phyloP scores from a whole-genome alignment of 2,113 vertebrate genomes.

The Gobiocypris rarus region DNA sequence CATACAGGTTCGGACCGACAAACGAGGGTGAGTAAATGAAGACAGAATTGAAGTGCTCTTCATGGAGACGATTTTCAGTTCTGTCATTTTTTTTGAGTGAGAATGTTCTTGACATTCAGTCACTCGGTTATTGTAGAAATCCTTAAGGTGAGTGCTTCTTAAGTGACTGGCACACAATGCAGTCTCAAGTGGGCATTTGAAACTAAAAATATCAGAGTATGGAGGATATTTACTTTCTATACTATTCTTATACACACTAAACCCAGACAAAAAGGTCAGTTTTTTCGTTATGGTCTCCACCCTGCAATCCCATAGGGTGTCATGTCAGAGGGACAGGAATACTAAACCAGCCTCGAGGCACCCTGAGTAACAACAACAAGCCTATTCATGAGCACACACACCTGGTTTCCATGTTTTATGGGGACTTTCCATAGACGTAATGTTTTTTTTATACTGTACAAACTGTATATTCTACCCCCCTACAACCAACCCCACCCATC shows the following conservation, averaged over 20 bases:
- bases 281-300: slow-evolving; percentile 34
- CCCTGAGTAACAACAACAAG: slow-evolving; percentile 56
- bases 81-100: neutral
- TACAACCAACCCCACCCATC: too few relatives aligned
- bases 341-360: slow-evolving; percentile 64
- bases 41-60: neutral
- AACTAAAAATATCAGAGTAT: slow-evolving; percentile 12
- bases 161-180: slow-evolving; percentile 10
- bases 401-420: neutral
- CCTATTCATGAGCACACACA: slow-evolving; percentile 49
- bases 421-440: too few relatives aligned
- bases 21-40: neutral
- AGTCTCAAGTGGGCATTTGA: neutral
- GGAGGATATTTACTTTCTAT: neutral
- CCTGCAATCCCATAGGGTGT: slow-evolving; percentile 46
- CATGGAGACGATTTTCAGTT: neutral
- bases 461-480: too few relatives aligned
- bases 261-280: neutral
- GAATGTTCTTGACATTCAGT: neutral
- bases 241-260: neutral
- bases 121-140: neutral
- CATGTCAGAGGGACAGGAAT: slow-evolving; percentile 63
- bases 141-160: neutral
- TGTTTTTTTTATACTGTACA: too few relatives aligned
- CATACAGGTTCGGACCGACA: neutral